Conservation (phyloP, 2,113 vertebrate genomes). For the Cepphus grylle region DNA sequence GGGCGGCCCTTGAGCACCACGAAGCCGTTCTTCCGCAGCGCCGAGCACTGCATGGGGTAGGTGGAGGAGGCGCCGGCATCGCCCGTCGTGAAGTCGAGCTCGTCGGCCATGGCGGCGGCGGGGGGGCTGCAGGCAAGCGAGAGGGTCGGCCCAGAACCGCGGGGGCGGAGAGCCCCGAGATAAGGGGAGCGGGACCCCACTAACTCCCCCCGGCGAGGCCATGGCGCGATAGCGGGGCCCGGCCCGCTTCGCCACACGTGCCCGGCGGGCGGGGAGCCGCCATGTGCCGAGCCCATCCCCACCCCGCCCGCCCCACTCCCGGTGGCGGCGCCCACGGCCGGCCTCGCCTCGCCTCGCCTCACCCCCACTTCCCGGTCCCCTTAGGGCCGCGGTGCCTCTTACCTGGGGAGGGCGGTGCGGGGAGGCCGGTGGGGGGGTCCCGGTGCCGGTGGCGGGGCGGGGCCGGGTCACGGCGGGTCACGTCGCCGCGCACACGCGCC, state of each 20-base stretch:
- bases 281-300: neutral
- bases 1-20: constrained; percentile 95
- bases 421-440: neutral
- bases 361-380: too few relatives aligned
- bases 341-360: too few relatives aligned
- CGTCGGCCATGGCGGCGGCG: constrained; percentile 83
- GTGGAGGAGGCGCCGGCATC: constrained; percentile 94
- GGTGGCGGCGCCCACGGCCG: neutral
- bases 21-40: constrained; percentile 96
- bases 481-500: constrained; percentile 75
- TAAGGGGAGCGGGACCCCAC: neutral
- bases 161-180: neutral
- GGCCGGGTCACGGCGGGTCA: constrained; percentile 45
- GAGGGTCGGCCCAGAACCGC: neutral
- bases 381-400: neutral
- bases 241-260: neutral
- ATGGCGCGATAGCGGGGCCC: neutral
- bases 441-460: neutral
- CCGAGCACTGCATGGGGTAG: constrained; percentile 95
- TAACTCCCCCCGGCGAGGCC: too few relatives aligned
- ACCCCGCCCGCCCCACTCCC: too few relatives aligned
- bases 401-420: neutral
- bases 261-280: neutral
- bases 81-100: constrained; percentile 89
- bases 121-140: neutral